Evolutionary conservation across 2,113 vertebrate genomes (phyloP).

Genomic region (Garra rufa): DNA sequence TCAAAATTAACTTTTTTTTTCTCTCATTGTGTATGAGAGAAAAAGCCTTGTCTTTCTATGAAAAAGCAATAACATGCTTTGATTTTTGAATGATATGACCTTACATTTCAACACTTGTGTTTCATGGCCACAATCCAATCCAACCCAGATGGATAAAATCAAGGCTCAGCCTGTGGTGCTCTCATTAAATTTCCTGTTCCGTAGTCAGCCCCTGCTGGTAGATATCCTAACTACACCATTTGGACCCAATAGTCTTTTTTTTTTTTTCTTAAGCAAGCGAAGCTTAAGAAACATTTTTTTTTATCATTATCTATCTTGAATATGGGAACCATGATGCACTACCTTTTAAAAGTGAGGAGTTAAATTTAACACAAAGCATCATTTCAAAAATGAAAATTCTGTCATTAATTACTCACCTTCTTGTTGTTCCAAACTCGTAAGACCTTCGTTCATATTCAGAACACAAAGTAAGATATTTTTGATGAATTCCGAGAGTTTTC

Average conservation of each 20-base stretch:
- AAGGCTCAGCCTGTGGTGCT: background rate
- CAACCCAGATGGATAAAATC: constrained; percentile 1
- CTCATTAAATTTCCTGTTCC: background rate
- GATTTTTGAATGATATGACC: background rate
- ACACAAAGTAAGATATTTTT: no score
- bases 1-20: background rate
- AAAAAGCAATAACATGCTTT: constrained; percentile 1
- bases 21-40: background rate
- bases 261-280: background rate
- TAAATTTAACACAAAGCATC: no score
- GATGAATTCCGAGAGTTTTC: no score
- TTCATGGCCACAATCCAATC: background rate
- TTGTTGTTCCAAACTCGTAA: no score
- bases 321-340: no score
- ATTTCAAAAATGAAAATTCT: no score
- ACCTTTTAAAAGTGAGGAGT: no score
- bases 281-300: background rate
- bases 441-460: no score
- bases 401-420: no score
- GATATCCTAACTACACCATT: background rate
- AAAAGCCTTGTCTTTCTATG: background rate
- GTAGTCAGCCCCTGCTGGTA: background rate
- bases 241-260: background rate
- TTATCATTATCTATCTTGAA: no score
- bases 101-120: background rate